phyloP scores from a whole-genome alignment of 2,888 invertebrate genomes.

The Rhopalosiphum nymphaeae region DNA sequence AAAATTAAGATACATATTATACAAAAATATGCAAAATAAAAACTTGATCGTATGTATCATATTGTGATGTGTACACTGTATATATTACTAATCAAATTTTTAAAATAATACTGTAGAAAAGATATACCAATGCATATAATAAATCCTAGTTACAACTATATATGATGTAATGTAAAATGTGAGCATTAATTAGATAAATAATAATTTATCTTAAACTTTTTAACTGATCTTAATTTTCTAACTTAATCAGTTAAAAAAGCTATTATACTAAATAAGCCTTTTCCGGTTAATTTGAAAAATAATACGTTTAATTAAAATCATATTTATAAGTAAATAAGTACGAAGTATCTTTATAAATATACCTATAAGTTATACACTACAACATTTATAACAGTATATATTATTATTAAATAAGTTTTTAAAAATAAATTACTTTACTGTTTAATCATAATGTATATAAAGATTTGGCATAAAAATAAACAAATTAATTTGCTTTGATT shows the following conservation, averaged over 20 bases:
- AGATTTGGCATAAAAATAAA: no score
- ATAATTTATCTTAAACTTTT: no score
- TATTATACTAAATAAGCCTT: no score
- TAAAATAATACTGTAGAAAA: no score
- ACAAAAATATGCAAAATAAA: background rate
- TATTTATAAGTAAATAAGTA: background rate
- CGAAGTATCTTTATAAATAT: background rate
- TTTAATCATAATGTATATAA: no score
- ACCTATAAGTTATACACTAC: background rate
- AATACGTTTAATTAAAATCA: background rate
- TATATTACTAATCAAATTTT: background rate
- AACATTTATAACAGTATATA: no score
- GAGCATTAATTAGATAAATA: no score
- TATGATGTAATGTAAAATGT: no score
- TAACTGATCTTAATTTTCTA: background rate
- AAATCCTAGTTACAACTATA: no score
- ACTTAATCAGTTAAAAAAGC: background rate
- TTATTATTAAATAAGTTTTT: no score
- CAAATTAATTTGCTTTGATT: background rate
- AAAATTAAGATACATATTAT: background rate
- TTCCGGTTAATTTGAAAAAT: background rate
- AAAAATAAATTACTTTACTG: no score
- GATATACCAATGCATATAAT: no score
- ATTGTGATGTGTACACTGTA: background rate
- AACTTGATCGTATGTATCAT: background rate